A percentile compares a stretch with the other conserved stretches of the same genome.
Conservation (phyloP, 2,888 invertebrate genomes). For the Leptinotarsa juncta region DNA sequence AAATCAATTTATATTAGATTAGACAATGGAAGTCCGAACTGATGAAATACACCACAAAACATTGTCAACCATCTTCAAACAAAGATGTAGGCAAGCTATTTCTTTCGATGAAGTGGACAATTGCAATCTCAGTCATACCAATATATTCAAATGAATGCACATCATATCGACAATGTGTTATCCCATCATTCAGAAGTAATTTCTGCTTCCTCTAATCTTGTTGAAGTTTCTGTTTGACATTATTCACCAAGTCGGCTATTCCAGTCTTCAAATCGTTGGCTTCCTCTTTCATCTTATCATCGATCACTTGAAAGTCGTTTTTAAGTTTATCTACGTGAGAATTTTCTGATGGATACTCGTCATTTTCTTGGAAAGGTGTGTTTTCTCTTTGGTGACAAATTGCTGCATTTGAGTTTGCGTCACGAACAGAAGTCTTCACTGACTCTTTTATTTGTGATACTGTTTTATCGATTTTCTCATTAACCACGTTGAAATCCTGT, state of each 20-base stretch:
- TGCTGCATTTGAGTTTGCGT: neutral
- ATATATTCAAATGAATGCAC: too few species aligned
- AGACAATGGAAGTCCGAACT: too few species aligned
- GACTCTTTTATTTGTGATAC: neutral
- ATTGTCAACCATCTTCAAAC: too few species aligned
- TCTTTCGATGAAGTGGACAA: too few species aligned
- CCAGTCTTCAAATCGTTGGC: slow-evolving; percentile 16
- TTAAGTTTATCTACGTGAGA: neutral
- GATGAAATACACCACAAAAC: too few species aligned
- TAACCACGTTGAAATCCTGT: neutral
- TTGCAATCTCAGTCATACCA: too few species aligned
- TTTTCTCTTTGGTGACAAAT: neutral
- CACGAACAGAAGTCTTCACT: neutral
- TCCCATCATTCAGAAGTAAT: too few species aligned
- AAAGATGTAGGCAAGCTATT: too few species aligned
- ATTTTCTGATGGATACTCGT: neutral
- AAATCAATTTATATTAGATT: too few species aligned
- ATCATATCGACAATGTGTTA: too few species aligned
- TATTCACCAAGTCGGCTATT: slow-evolving; percentile 17
- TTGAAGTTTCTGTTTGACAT: neutral
- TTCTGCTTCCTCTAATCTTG: neutral
- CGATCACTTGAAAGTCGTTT: slow-evolving; percentile 22
- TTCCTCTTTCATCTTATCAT: slow-evolving; percentile 19
- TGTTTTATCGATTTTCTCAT: neutral
- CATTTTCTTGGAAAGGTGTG: too few species aligned